Conservation (phyloP, 1,140 invertebrate genomes). For the Musca vetustissima region DNA sequence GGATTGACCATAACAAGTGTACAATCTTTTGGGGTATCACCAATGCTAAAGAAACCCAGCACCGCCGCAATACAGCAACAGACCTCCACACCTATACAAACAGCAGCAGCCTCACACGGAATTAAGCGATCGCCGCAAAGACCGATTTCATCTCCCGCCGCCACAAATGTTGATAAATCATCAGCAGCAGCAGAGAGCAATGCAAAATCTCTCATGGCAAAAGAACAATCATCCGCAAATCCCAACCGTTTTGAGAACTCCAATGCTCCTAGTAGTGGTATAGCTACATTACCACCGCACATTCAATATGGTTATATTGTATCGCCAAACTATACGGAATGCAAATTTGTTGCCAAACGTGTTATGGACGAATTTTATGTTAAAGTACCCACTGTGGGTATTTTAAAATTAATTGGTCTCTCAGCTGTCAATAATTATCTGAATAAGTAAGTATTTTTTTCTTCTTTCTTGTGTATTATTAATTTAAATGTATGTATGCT, state of each 20-base stretch:
- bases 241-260: too few relatives aligned
- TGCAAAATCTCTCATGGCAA: too few relatives aligned
- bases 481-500: too few relatives aligned
- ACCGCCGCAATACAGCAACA: too few relatives aligned
- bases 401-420: conserved; percentile 11
- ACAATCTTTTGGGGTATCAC: conserved; percentile 14
- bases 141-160: too few relatives aligned
- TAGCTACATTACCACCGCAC: not conserved
- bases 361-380: conserved; percentile 17
- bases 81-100: too few relatives aligned
- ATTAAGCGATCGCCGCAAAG: too few relatives aligned
- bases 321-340: not conserved
- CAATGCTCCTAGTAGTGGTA: not conserved
- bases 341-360: conserved; percentile 21
- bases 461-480: too few relatives aligned
- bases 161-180: too few relatives aligned
- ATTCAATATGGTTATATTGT: conserved; percentile 24
- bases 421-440: conserved; percentile 20
- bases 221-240: not conserved
- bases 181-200: too few relatives aligned
- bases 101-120: too few relatives aligned
- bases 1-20: not conserved
- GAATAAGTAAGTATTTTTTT: conserved; percentile 26
- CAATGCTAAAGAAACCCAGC: not conserved
- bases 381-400: conserved; percentile 17